Percentiles rank a stretch among this genome's conserved stretches.
Evolutionary conservation across 1,140 invertebrate genomes (phyloP).

Genomic region (Drosophila chauvacae): DNA sequence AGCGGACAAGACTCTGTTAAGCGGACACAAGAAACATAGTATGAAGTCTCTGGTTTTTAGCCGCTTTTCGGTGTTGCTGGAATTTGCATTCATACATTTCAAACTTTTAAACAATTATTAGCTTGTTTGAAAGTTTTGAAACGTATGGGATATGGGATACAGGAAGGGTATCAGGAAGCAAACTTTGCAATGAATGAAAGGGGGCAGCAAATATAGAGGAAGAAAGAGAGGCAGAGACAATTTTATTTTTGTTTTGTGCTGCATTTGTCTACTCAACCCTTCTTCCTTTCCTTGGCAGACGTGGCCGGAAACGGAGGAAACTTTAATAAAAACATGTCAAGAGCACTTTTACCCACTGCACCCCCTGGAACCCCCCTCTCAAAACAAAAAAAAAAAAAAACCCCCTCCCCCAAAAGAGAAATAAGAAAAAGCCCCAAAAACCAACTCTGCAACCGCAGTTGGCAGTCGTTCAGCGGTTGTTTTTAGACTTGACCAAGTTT

Average conservation of each 20-base stretch:
- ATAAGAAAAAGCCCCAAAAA: slow-evolving; percentile 9
- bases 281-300: slow-evolving; percentile 3
- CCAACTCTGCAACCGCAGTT: slow-evolving; percentile 40
- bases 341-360: slow-evolving; percentile 48
- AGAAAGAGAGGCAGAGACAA: slow-evolving; percentile 5
- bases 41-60: background rate
- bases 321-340: slow-evolving; percentile 82
- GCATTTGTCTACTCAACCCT: slow-evolving; percentile 10
- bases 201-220: background rate
- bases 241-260: slow-evolving; percentile 38
- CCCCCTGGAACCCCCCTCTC: too few species aligned
- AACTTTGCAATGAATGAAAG: background rate
- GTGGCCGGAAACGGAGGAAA: slow-evolving; percentile 58
- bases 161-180: slow-evolving; percentile 14
- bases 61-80: background rate
- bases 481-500: slow-evolving; percentile 81
- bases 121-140: slow-evolving; percentile 10
- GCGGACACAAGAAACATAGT: background rate
- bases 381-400: background rate
- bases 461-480: slow-evolving; percentile 47
- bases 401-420: background rate
- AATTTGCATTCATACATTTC: slow-evolving; percentile 11
- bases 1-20: background rate
- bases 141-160: slow-evolving; percentile 14
- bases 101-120: slow-evolving; percentile 23